A percentile compares a stretch with the other conserved stretches of the same genome.
Conservation (phyloP, 2,888 invertebrate genomes). For the Creontiades dilutus region DNA sequence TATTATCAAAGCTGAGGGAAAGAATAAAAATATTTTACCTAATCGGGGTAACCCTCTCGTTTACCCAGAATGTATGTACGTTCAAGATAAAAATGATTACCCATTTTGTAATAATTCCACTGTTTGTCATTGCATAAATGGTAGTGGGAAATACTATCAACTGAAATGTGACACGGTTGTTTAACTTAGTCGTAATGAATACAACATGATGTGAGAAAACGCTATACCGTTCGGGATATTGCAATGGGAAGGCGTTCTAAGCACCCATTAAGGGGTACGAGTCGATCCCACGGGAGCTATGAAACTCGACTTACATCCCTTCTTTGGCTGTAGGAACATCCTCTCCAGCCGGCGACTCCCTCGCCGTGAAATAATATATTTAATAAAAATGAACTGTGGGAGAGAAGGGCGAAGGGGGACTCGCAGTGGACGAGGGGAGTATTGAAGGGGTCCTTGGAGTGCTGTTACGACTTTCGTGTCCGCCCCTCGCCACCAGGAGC, state of each 20-base stretch:
- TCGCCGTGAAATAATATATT: conserved; percentile 61
- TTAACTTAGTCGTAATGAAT: conserved; percentile 63
- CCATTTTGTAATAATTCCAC: background rate
- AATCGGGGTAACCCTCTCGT: too few relatives aligned
- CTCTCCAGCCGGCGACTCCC: conserved; percentile 17
- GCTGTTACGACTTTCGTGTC: conserved; percentile 61
- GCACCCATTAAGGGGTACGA: conserved; percentile 59
- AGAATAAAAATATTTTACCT: too few relatives aligned
- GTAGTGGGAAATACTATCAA: conserved; percentile 34
- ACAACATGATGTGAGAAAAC: conserved; percentile 68
- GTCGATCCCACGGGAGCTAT: conserved; percentile 66
- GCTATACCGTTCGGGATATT: conserved; percentile 63
- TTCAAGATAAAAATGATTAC: too few relatives aligned
- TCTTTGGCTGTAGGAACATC: conserved; percentile 4
- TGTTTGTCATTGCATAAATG: conserved; percentile 40
- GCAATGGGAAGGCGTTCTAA: conserved; percentile 61
- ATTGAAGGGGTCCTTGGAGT: conserved; percentile 65
- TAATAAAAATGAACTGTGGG: conserved; percentile 61
- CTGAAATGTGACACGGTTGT: conserved; percentile 41
- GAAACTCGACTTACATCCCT: conserved; percentile 67
- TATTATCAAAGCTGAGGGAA: too few relatives aligned
- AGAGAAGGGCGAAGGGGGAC: background rate
- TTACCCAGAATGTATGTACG: too few relatives aligned
- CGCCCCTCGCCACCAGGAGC: conserved; percentile 40
- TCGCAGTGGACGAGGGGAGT: conserved; percentile 3